These are phyloP conservation scores for Bostrychus sinensis DNA, from an alignment of 2,113 vertebrate genomes.

Conservation along the genomic window DNA sequence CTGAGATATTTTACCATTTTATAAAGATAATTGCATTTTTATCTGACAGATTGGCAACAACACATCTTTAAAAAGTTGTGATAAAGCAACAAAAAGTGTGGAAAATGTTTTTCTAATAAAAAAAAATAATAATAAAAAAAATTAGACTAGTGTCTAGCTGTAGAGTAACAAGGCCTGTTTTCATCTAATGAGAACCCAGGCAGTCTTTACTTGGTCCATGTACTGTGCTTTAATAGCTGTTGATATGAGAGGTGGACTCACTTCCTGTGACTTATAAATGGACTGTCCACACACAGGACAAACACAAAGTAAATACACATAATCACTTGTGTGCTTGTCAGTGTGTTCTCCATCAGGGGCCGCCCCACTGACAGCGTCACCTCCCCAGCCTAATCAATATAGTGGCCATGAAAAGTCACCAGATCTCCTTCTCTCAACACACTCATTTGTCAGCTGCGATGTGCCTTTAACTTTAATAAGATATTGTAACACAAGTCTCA, in stretches of 20 bases:
- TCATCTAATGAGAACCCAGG: no score
- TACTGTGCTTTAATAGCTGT: neutral
- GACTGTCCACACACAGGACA: neutral
- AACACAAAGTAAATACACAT: slow-evolving; percentile 7
- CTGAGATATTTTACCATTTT: no score
- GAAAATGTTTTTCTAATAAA: no score
- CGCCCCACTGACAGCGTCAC: slow-evolving; percentile 50
- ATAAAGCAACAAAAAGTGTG: no score
- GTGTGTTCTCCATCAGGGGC: slow-evolving; percentile 31
- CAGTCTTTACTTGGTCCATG: no score
- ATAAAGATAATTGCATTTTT: no score
- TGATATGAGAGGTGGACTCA: neutral
- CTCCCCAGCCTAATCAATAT: slow-evolving; percentile 57
- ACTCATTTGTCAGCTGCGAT: slow-evolving; percentile 54
- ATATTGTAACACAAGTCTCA: slow-evolving; percentile 47
- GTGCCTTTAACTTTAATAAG: slow-evolving; percentile 48
- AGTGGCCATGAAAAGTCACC: slow-evolving; percentile 61
- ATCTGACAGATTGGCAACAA: no score
- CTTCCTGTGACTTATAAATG: neutral
- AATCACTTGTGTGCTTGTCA: neutral
- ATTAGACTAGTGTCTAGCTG: no score
- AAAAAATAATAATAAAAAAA: no score
- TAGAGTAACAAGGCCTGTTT: no score
- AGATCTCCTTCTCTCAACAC: slow-evolving; percentile 52
- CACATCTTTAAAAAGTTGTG: no score